Base-by-base conservation (phyloP, 1,140 invertebrate species). In the Trichonephila inaurata region DNA sequence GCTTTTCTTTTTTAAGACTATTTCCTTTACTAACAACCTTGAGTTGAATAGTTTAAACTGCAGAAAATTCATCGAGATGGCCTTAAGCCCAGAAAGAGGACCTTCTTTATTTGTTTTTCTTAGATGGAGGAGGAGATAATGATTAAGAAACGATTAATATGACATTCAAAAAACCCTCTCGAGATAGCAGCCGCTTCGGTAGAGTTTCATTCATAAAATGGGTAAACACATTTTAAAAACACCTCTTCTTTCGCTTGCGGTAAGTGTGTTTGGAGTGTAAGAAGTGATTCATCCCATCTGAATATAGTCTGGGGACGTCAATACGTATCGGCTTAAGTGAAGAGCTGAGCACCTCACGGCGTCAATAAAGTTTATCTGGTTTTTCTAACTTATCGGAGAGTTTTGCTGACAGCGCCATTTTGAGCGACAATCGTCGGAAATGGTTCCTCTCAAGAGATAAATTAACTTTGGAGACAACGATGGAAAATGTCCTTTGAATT, bases 251-350 rank as follows among this genome's bases (percentile, higher is more conserved):
- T 83, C 19, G n/a, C 44, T 60, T 24, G 51, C 10, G n/a, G 44
- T 85, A 60, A 85, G 51, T 85, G 51, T 18, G n/a, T 61, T 85
- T 85, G 8, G 51, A 85, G 83, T 51, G 58, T 18, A 21, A 85
- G 24, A 24, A 24, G 83, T 85, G 83, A 85, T 85, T 85, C 83
- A 85, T 85, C 51, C 58, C 5, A n/a, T 18, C 83, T 61, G 6
- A 61, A 85, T 85, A 60, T 85, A 85, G 83, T 61, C 18, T 16
- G 12, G 14, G 51, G n/a, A 61, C 83, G 40, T 61, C 83, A 85
- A 85, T 85, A 85, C 58, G n/a, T 85, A 85, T 85, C 51, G 58
- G 58, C 51, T 51, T 28, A 28, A 85, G 83, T 85, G n/a, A 85
- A 24, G 51, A 28, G 12, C 8, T 21, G 83, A 60, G 83, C 21